These are phyloP conservation scores for Naja naja DNA, from an alignment of 2,113 vertebrate genomes.

Conservation along the genomic window DNA sequence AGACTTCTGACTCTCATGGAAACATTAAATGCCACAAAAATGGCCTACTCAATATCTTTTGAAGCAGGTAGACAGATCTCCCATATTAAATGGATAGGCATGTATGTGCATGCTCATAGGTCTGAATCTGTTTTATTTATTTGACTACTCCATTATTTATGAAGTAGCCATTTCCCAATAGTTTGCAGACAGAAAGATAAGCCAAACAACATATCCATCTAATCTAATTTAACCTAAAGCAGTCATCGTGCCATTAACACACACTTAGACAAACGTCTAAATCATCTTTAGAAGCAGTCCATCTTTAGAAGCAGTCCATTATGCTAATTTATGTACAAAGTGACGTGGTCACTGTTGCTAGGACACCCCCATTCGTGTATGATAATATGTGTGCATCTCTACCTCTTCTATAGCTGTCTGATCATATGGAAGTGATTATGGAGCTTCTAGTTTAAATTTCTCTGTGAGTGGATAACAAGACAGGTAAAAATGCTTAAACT, in stretches of 20 bases:
- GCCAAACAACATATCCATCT: not conserved
- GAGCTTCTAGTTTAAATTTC: not conserved
- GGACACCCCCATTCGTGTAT: not conserved
- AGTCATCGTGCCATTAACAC: not conserved
- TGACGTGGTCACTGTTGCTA: not conserved
- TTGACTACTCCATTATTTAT: not conserved
- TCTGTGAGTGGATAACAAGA: not conserved
- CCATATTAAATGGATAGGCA: not conserved
- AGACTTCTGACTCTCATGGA: not conserved
- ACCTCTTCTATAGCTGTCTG: not conserved
- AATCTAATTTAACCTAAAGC: not conserved
- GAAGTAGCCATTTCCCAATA: not conserved
- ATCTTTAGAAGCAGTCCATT: not conserved
- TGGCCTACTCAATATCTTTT: not conserved
- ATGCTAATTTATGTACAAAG: not conserved
- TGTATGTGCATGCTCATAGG: not conserved
- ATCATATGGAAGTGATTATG: not conserved
- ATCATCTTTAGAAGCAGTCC: not conserved
- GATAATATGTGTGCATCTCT: not conserved
- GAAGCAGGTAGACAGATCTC: not conserved
- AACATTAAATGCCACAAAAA: not conserved
- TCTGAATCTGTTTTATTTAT: not conserved
- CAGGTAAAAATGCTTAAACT: not conserved
- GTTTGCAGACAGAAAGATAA: not conserved
- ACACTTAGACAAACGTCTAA: not conserved